phyloP scores from a whole-genome alignment of 2,888 invertebrate species.

The Atrina japonica region DNA sequence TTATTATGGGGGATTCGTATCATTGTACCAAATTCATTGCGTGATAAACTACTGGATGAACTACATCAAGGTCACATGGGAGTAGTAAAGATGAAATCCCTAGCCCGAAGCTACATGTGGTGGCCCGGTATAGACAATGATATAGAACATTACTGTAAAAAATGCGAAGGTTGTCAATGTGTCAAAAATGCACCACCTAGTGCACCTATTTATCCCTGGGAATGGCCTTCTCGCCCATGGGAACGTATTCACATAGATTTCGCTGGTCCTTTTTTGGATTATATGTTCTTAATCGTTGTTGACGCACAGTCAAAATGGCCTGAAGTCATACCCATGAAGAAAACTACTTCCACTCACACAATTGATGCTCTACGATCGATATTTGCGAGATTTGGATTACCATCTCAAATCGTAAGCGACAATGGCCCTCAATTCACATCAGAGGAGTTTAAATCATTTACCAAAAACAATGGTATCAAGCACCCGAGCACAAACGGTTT shows the following conservation, averaged over 20 bases:
- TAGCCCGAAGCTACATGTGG: slow-evolving; percentile 17
- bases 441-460: slow-evolving; percentile 32
- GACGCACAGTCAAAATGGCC: slow-evolving; percentile 32
- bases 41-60: slow-evolving; percentile 49
- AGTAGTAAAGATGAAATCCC: slow-evolving; percentile 26
- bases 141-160: slow-evolving; percentile 1
- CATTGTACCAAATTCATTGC: slow-evolving; percentile 61
- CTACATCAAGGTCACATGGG: slow-evolving; percentile 16
- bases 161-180: slow-evolving; percentile 10
- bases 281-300: slow-evolving; percentile 47
- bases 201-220: slow-evolving; percentile 65
- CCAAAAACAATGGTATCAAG: slow-evolving; percentile 46
- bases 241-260: slow-evolving; percentile 81
- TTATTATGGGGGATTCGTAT: slow-evolving; percentile 62
- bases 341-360: slow-evolving; percentile 10
- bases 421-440: slow-evolving; percentile 52
- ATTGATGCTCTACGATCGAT: slow-evolving; percentile 29
- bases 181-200: slow-evolving; percentile 49
- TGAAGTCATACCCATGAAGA: slow-evolving; percentile 29
- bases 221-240: slow-evolving; percentile 67
- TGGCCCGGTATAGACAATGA: slow-evolving; percentile 20
- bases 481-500: slow-evolving; percentile 54
- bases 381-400: slow-evolving; percentile 49
- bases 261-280: slow-evolving; percentile 72
- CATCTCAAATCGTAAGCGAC: slow-evolving; percentile 47